Evolutionary conservation across 2,888 invertebrate genomes (phyloP), one percentile per base, ranked within the genome.

Genomic region (Ornithoptera priamus): DNA sequence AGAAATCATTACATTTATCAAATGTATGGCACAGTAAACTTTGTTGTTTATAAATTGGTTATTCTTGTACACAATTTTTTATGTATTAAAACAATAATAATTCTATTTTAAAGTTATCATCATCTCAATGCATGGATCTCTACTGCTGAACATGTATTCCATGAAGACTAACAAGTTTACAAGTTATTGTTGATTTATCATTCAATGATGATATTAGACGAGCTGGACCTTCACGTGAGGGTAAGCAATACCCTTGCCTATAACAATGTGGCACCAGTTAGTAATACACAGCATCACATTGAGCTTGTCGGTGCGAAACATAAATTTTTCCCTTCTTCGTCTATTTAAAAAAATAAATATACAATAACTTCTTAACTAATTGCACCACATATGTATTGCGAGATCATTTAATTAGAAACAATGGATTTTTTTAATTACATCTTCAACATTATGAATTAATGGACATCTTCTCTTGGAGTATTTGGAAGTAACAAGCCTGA

Each of bases 401-500:
- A 89, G 87, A 89, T 89, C 88, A 85, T 78, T 79, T 17, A 65
- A 72, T 75, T 57, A 20, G 50, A 50, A 17, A 15, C 50, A 50
- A 50, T 50, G 17, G 20, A 20, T 42, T n/a, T 4, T 30, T 46
- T 62, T 42, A 20, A 62, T 42, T 3, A 60, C 36, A 77, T 76
- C 73, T 68, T 73, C 69, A 53, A n/a, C 57, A 8, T 61, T 75
- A 79, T 71, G 82, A 90, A 77, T 87, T 89, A 73, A 94, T 93
- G 60, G 93, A 92, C 87, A 94, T 93, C 83, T 95, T 95, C 84
- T 96, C 96, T 91, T 95, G 95, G 18, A 96, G 93, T 78, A 96
- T 96, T 92, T 96, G 96, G 81, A 95, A 95, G 86, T 96, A 96
- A 83, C 95, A 95, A 18, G 96, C 96, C 95, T 96, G 92, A 61